Percentiles rank a stretch among this genome's conserved stretches.
Evolutionary conservation across 2,113 vertebrate species (phyloP).

Genomic region (Oncorhynchus keta): DNA sequence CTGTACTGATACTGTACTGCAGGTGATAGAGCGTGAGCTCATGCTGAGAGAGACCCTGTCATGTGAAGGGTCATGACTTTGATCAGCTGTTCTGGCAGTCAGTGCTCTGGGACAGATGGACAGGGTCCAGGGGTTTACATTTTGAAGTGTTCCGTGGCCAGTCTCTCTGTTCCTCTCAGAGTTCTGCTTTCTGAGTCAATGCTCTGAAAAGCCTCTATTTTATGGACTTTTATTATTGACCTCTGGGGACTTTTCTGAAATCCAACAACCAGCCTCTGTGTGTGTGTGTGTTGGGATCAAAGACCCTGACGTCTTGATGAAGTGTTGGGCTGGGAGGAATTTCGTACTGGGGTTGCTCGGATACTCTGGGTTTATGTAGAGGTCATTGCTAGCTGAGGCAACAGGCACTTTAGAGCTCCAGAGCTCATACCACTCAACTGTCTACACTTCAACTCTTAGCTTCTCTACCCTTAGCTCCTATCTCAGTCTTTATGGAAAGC

Average conservation of each 20-base stretch:
- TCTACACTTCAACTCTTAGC: too few relatives aligned
- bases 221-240: background rate
- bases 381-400: too few relatives aligned
- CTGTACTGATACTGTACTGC: background rate
- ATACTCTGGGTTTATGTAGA: too few relatives aligned
- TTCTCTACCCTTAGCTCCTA: too few relatives aligned
- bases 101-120: background rate
- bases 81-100: background rate
- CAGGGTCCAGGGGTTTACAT: background rate
- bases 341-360: background rate
- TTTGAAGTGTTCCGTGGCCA: background rate
- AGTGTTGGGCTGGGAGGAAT: background rate
- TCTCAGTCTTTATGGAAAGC: too few relatives aligned
- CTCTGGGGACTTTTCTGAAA: background rate
- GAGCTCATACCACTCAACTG: too few relatives aligned
- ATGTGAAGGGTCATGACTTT: constrained; percentile 30
- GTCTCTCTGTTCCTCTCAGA: background rate
- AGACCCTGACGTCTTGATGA: background rate
- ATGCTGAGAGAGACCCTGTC: background rate
- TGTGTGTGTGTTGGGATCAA: background rate
- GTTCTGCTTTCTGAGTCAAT: background rate
- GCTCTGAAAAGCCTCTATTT: background rate
- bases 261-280: background rate
- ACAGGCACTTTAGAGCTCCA: too few relatives aligned
- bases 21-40: constrained; percentile 17